These are phyloP conservation scores for Melikaiella ostensackeni DNA, from an alignment of 2,888 invertebrate genomes.

Conservation along the genomic window DNA sequence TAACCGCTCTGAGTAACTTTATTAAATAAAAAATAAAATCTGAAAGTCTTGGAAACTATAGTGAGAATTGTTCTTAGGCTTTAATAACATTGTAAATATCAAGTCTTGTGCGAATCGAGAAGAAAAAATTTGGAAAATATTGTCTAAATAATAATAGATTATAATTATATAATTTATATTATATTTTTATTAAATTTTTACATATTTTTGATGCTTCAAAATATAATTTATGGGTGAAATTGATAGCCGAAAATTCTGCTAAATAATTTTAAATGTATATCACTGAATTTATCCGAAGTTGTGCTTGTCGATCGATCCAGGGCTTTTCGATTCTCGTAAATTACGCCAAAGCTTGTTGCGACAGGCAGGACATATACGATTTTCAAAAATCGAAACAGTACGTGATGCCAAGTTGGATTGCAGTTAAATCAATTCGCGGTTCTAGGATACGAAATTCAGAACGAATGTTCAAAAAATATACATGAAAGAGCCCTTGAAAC, in stretches of 20 bases:
- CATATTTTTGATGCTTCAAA: neutral
- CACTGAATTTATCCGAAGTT: neutral
- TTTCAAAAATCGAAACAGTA: slow-evolving; percentile 5
- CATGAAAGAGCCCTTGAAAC: neutral
- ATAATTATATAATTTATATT: neutral
- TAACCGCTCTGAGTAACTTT: neutral
- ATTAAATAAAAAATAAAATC: neutral
- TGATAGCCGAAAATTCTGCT: neutral
- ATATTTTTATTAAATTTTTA: neutral
- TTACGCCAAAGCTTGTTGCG: slow-evolving; percentile 1
- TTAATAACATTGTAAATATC: too few species aligned
- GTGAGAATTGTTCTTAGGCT: too few species aligned
- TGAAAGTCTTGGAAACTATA: too few species aligned
- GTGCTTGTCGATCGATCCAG: neutral
- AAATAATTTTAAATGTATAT: neutral
- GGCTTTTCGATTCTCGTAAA: slow-evolving; percentile 6
- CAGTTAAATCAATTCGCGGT: neutral
- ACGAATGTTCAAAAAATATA: neutral
- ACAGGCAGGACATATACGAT: neutral
- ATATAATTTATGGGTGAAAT: neutral
- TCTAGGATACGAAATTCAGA: neutral
- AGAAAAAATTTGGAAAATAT: too few species aligned
- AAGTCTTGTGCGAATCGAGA: too few species aligned
- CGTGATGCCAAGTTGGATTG: neutral
- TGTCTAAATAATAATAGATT: too few species aligned